These are phyloP conservation scores for Mesaphorura yosii DNA, from an alignment of 1,140 invertebrate genomes.

Conservation along the genomic window DNA sequence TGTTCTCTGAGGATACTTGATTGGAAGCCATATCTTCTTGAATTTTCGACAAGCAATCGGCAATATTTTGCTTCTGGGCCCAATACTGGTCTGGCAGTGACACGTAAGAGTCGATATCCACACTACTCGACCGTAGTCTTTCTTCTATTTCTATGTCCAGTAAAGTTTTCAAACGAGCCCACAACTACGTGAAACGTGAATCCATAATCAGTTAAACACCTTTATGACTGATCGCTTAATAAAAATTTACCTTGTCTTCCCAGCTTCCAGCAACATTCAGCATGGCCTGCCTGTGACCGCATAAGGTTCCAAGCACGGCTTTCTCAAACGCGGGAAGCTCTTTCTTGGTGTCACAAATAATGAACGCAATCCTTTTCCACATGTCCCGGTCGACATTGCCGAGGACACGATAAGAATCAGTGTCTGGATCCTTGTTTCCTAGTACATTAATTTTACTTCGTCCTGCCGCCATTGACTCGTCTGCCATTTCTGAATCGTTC, in stretches of 20 bases:
- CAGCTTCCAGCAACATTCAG: conserved; percentile 21
- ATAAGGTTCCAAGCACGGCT: conserved; percentile 21
- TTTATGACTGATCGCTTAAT: neutral
- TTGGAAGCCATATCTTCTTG: conserved; percentile 3
- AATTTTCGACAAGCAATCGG: conserved; percentile 14
- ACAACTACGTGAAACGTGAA: conserved; percentile 14
- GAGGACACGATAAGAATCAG: conserved; percentile 1
- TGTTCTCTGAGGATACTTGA: neutral
- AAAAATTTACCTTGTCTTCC: conserved; percentile 23
- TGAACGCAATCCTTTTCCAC: conserved; percentile 24
- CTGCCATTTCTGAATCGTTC: neutral
- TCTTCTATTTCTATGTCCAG: conserved; percentile 22
- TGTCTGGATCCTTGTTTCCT: neutral
- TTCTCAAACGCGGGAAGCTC: conserved; percentile 16
- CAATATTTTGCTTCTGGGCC: conserved; percentile 12
- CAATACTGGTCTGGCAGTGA: conserved; percentile 20
- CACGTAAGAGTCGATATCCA: neutral
- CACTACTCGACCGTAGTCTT: conserved; percentile 2
- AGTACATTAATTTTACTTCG: neutral
- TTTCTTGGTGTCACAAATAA: conserved; percentile 22
- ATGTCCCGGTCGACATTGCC: conserved; percentile 23
- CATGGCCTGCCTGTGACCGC: conserved; percentile 24
- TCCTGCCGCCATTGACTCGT: neutral
- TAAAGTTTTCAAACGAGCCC: conserved; percentile 23
- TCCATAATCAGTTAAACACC: neutral